phyloP scores from a whole-genome alignment of 2,888 invertebrate species.

The Cataglyphis altisquamis region DNA sequence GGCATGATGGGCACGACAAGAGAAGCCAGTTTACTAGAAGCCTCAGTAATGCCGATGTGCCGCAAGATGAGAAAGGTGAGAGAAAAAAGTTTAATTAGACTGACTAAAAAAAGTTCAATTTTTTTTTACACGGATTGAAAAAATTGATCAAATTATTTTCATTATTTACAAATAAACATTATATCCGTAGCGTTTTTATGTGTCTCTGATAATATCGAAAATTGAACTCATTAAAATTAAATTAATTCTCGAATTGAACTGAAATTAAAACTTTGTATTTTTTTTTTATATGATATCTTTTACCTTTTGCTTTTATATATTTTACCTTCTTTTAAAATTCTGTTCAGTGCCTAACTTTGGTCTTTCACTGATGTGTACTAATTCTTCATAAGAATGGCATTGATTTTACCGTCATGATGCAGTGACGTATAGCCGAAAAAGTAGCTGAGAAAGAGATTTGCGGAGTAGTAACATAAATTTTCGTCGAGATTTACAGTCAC shows the following conservation, averaged over 20 bases:
- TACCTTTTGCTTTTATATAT: neutral
- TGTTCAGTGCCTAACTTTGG: neutral
- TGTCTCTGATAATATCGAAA: neutral
- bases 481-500: conserved; percentile 40
- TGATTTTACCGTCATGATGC: conserved; percentile 35
- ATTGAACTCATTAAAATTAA: neutral
- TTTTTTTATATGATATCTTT: neutral
- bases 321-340: neutral
- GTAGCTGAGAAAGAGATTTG: neutral
- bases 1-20: conserved; percentile 87
- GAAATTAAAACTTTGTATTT: neutral
- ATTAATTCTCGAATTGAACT: neutral
- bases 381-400: conserved; percentile 7
- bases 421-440: conserved; percentile 22
- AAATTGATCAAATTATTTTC: neutral
- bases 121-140: neutral
- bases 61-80: conserved; percentile 94
- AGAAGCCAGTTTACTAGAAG: conserved; percentile 91
- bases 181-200: neutral
- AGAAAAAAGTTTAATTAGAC: conserved; percentile 80
- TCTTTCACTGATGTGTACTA: conserved; percentile 10
- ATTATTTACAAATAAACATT: neutral
- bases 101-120: neutral
- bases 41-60: conserved; percentile 93
- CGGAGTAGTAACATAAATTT: conserved; percentile 39